phyloP scores from a whole-genome alignment of 2,888 invertebrate species.

The Napeogenes sylphis region DNA sequence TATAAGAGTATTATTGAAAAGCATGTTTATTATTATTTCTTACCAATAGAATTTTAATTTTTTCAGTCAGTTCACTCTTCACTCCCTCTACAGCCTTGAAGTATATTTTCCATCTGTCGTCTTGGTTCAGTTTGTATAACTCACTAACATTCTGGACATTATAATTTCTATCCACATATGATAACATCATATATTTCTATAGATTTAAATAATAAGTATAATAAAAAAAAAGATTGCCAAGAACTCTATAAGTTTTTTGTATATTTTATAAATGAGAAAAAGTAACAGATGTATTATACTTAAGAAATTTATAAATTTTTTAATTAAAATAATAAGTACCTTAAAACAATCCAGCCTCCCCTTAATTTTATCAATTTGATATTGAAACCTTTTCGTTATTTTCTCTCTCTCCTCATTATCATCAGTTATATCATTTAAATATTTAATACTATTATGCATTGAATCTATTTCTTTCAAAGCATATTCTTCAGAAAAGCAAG shows the following conservation, averaged over 20 bases:
- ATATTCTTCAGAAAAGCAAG: constrained; percentile 62
- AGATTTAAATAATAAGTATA: constrained; percentile 25
- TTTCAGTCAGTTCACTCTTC: constrained; percentile 44
- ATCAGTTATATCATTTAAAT: constrained; percentile 51
- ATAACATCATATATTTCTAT: constrained; percentile 45
- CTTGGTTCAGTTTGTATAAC: constrained; percentile 43
- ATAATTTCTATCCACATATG: neutral
- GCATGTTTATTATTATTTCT: constrained; percentile 20
- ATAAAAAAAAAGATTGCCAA: neutral
- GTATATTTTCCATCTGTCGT: constrained; percentile 60
- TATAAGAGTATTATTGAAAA: no score
- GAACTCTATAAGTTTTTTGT: no score
- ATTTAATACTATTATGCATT: constrained; percentile 54
- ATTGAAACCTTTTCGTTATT: constrained; percentile 50
- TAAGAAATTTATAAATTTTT: no score
- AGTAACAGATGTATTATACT: no score
- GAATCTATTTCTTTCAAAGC: constrained; percentile 58
- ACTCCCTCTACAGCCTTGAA: constrained; percentile 42
- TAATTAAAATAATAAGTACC: constrained; percentile 38
- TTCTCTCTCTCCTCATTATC: constrained; percentile 44
- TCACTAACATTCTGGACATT: constrained; percentile 33
- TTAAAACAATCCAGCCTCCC: constrained; percentile 56
- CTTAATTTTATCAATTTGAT: constrained; percentile 46
- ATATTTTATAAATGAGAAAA: no score
- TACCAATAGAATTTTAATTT: constrained; percentile 58